Evolutionary conservation across 92 coral and sea anemone species (phyloP).

Genomic region (Palythoa caribaeorum): DNA sequence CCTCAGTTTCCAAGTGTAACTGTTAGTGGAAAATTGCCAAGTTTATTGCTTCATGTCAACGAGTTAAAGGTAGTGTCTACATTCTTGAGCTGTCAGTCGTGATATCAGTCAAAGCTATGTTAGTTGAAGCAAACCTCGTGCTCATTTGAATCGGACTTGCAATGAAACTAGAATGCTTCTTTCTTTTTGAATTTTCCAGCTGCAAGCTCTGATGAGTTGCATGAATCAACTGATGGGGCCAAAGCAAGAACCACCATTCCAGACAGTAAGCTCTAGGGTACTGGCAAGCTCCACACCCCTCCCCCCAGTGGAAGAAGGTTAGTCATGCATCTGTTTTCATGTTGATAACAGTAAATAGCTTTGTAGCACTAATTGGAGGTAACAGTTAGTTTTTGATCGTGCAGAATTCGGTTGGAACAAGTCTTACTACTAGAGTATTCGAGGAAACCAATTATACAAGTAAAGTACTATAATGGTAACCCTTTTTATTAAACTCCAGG

Average conservation of each 20-base stretch:
- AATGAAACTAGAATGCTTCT: not conserved
- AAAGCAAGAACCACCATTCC: conserved; percentile 20
- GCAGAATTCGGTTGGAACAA: not conserved
- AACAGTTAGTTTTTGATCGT: too few relatives aligned
- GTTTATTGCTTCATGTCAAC: conserved; percentile 87
- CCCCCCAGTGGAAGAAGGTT: conserved; percentile 62
- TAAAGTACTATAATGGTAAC: not conserved
- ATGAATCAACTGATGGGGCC: conserved; percentile 77
- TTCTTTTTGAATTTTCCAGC: conserved; percentile 46
- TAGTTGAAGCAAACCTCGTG: too few relatives aligned
- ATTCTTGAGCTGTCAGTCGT: not conserved
- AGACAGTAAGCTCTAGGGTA: conserved; percentile 47
- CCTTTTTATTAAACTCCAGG: not conserved
- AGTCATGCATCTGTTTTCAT: not conserved
- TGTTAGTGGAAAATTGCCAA: conserved; percentile 87
- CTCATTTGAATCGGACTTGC: too few relatives aligned
- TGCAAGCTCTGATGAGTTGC: conserved; percentile 87
- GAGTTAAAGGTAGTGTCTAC: conserved; percentile 80
- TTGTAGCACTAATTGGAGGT: too few relatives aligned
- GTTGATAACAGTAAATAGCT: not conserved
- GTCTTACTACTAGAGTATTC: not conserved
- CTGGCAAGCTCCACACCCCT: conserved; percentile 81
- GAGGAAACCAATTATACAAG: not conserved
- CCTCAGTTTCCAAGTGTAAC: conserved; percentile 95
- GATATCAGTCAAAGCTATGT: not conserved